Conservation (phyloP, 2,113 vertebrate genomes). For the Daubentonia madagascariensis region DNA sequence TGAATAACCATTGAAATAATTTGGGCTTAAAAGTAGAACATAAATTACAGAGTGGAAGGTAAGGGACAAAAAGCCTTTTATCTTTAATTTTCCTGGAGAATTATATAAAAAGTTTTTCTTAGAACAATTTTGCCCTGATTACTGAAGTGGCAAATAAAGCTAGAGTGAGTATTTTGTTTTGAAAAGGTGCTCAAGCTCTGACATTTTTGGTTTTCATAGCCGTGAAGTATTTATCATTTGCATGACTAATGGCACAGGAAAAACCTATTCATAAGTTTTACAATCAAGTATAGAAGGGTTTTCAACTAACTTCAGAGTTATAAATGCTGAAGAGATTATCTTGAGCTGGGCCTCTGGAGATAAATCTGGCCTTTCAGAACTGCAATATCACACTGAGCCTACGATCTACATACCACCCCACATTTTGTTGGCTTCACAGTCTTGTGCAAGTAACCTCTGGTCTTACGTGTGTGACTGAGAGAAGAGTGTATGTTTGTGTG, state of each 20-base stretch:
- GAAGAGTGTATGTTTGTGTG: conserved; percentile 74
- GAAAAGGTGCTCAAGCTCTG: conserved; percentile 84
- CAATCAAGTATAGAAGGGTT: conserved; percentile 79
- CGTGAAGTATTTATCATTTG: conserved; percentile 85
- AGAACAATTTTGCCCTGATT: conserved; percentile 77
- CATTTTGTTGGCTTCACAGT: conserved; percentile 78
- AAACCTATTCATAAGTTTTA: conserved; percentile 83
- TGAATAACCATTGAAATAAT: conserved; percentile 80
- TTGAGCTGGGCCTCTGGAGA: conserved; percentile 79
- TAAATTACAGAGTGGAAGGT: conserved; percentile 76
- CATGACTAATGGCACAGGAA: conserved; percentile 87
- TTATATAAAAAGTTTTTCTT: conserved; percentile 76
- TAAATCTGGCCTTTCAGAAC: conserved; percentile 80
- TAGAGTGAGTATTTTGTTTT: conserved; percentile 82
- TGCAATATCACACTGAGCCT: conserved; percentile 81
- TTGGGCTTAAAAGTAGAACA: conserved; percentile 82
- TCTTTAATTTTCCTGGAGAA: conserved; percentile 78
- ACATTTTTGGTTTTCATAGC: conserved; percentile 82
- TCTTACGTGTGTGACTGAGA: conserved; percentile 81
- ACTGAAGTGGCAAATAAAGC: conserved; percentile 78
- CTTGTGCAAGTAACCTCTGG: conserved; percentile 83
- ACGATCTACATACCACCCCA: conserved; percentile 74
- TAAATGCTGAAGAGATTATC: conserved; percentile 73
- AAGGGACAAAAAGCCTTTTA: conserved; percentile 78
- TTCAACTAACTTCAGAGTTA: conserved; percentile 78